A percentile compares a stretch with the other conserved stretches of the same genome.
Conservation (phyloP, 2,797 vertebrate genomes). For the Heliangelus exortis region DNA sequence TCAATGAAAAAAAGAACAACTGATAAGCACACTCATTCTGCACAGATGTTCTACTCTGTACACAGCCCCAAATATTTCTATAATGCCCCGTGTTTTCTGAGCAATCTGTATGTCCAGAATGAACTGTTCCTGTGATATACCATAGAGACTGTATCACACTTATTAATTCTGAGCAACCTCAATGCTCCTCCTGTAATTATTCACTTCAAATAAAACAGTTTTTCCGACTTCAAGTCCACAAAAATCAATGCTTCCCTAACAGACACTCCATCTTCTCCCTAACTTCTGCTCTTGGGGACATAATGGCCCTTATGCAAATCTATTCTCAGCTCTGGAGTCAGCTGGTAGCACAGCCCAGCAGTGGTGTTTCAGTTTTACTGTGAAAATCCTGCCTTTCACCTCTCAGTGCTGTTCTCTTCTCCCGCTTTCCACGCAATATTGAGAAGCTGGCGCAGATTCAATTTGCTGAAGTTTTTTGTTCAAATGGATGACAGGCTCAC, state of each 20-base stretch:
- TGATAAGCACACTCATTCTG: fast-evolving
- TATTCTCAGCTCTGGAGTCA: neutral
- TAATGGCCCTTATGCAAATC: neutral
- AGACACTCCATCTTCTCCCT: neutral
- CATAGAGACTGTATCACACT: neutral
- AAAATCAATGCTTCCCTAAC: neutral
- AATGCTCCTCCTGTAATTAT: neutral
- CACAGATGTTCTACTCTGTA: neutral
- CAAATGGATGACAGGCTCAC: neutral
- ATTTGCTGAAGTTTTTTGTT: neutral
- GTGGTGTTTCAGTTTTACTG: neutral
- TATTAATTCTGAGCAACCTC: neutral
- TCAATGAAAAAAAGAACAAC: neutral
- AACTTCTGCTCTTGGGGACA: neutral
- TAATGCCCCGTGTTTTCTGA: neutral
- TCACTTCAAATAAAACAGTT: neutral
- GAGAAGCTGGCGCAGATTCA: neutral
- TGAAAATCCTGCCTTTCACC: neutral
- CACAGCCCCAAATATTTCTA: neutral
- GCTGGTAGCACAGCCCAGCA: neutral
- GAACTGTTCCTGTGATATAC: neutral
- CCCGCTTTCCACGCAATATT: neutral
- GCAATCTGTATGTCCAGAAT: neutral
- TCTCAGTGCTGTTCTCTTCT: neutral
- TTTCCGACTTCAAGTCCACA: neutral